These are phyloP conservation scores for Liolophura sinensis DNA, from an alignment of 1,140 invertebrate species.

Conservation along the genomic window DNA sequence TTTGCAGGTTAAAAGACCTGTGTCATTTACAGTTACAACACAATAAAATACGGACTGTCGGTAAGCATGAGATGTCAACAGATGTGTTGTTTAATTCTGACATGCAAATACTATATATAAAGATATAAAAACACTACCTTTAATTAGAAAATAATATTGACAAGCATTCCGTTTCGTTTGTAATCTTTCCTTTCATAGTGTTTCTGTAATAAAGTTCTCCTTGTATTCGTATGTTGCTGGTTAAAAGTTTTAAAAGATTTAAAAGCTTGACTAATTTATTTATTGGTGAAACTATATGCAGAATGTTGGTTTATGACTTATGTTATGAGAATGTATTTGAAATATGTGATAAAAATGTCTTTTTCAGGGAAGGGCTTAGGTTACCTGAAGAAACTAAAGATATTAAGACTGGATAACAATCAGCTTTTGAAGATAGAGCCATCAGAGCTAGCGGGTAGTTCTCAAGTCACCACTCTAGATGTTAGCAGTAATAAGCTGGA, in stretches of 20 bases:
- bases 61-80: conserved; percentile 22
- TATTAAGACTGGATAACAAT: conserved; percentile 50
- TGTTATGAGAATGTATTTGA: neutral
- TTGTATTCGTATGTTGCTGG: too few relatives aligned
- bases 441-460: conserved; percentile 45
- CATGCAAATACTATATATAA: too few relatives aligned
- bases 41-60: conserved; percentile 46
- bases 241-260: too few relatives aligned
- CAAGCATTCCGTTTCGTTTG: too few relatives aligned
- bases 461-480: conserved; percentile 47
- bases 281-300: too few relatives aligned
- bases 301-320: too few relatives aligned
- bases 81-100: neutral
- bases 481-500: conserved; percentile 52
- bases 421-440: conserved; percentile 40
- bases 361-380: conserved; percentile 39
- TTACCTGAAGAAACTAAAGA: conserved; percentile 42
- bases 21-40: conserved; percentile 50
- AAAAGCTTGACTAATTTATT: too few relatives aligned
- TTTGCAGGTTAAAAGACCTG: conserved; percentile 47
- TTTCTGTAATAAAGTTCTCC: too few relatives aligned
- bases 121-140: too few relatives aligned
- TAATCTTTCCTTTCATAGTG: too few relatives aligned
- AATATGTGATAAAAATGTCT: neutral
- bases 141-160: too few relatives aligned